Evolutionary conservation across 1,140 invertebrate species (phyloP), one percentile per base, ranked within the genome.

Genomic region (Teleopsis dalmanni): DNA sequence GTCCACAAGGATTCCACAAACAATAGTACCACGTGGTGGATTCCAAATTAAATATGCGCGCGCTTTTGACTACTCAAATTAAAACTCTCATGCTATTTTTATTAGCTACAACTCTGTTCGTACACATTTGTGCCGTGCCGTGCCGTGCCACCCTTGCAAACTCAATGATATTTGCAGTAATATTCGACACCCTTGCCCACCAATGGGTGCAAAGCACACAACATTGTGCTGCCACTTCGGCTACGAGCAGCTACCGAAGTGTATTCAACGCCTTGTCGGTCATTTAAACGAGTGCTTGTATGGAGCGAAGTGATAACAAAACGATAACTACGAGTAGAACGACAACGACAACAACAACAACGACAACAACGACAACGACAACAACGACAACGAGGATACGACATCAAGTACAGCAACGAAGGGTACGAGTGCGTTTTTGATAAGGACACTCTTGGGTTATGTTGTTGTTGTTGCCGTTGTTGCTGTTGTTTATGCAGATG

Each of bases 21-120:
- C 11, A 36, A 35, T 9, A 37, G 11, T n/a, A 35, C 26, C 49
- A 51, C 49, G 49, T 51, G 49, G 49, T 51, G 49, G 43, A 51
- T 40, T n/a, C 13, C 40, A 45, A 41, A 7, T 23, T 27, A 29
- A 43, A 19, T 43, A 29, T 19, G 41, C 27, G 31, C n/a, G 16
- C 29, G 14, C n/a, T 26, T 18, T 16, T 13, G 7, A 29, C 7
- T 29, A 13, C 27, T 29, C 27, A 29, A 14, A 14, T 1, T 29
- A 29, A 25, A 29, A 8, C 31, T 43, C 41, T 11, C 26, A 43
- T 16, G 9, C n/a, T 16, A 2, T 7, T 40, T 10, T 18, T 6
- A 14, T n/a, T 13, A 26, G 25, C 14, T 14, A 14, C 14, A n/a
- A 3, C 44, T 35, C 34, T 35, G 18, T 25, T 27, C 19, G 29